Conservation (phyloP, 2,888 invertebrate species). For the Seira sanloemensis region DNA sequence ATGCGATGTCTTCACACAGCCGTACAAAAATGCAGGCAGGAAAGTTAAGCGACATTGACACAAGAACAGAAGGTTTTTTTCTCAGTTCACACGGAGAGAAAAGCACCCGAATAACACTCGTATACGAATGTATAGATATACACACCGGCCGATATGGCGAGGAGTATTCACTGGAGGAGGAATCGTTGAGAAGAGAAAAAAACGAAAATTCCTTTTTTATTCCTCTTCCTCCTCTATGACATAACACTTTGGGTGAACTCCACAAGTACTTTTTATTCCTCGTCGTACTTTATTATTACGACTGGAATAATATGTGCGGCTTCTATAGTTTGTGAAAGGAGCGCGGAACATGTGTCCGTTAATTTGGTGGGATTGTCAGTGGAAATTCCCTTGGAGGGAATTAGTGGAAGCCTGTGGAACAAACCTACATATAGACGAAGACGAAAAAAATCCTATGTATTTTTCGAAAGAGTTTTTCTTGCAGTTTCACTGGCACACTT, state of each 20-base stretch:
- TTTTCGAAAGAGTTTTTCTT: neutral
- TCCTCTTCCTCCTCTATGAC: neutral
- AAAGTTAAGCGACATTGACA: neutral
- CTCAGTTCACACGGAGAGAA: too few species aligned
- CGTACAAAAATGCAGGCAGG: too few species aligned
- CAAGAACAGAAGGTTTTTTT: too few species aligned
- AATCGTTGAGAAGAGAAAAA: neutral
- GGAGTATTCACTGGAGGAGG: neutral
- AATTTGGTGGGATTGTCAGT: conserved; percentile 63
- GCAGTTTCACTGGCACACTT: conserved; percentile 29
- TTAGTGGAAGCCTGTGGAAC: conserved; percentile 21
- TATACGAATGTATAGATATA: too few species aligned
- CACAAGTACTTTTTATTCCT: neutral
- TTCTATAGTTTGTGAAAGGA: neutral
- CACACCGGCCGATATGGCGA: neutral
- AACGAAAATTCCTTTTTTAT: too few species aligned
- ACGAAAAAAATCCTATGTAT: conserved; percentile 32
- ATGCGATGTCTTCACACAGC: too few species aligned
- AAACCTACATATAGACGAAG: conserved; percentile 10
- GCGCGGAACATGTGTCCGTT: conserved; percentile 56
- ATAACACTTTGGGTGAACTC: neutral
- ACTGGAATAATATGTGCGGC: neutral
- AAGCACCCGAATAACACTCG: too few species aligned
- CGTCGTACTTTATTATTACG: neutral
- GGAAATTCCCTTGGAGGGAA: conserved; percentile 62